phyloP scores from a whole-genome alignment of 1,140 invertebrate species.

The Olivierus martensii region DNA sequence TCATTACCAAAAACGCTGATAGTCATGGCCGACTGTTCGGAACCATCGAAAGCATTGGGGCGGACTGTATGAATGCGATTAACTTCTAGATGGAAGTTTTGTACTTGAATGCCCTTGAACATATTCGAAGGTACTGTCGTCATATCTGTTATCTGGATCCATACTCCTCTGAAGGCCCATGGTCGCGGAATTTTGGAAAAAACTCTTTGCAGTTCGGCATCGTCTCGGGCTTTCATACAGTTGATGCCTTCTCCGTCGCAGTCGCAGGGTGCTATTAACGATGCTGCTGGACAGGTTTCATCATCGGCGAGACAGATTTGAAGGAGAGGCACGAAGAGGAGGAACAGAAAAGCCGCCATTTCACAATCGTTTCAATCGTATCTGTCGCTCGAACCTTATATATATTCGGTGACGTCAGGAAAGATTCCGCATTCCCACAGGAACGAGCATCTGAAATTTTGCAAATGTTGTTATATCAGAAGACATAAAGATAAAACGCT shows the following conservation, averaged over 20 bases:
- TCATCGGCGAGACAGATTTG: no score
- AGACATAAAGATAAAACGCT: no score
- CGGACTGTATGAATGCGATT: neutral
- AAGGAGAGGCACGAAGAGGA: no score
- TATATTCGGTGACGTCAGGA: no score
- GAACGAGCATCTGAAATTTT: no score
- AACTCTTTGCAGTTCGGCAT: neutral
- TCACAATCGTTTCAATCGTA: no score
- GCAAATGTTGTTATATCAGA: no score
- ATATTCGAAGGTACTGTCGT: neutral
- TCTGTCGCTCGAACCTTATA: no score
- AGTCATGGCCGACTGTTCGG: neutral
- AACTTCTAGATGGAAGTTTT: neutral
- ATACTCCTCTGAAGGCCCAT: neutral
- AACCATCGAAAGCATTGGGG: neutral
- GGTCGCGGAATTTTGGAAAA: neutral
- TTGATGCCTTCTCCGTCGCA: constrained; percentile 3
- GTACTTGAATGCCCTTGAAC: neutral
- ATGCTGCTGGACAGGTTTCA: neutral
- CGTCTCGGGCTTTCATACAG: neutral
- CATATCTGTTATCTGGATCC: neutral
- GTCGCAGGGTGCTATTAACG: neutral
- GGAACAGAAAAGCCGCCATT: no score
- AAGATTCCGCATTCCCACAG: no score
- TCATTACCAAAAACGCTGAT: neutral